Conservation (phyloP, 1,140 invertebrate species). For the Microplitis mediator region DNA sequence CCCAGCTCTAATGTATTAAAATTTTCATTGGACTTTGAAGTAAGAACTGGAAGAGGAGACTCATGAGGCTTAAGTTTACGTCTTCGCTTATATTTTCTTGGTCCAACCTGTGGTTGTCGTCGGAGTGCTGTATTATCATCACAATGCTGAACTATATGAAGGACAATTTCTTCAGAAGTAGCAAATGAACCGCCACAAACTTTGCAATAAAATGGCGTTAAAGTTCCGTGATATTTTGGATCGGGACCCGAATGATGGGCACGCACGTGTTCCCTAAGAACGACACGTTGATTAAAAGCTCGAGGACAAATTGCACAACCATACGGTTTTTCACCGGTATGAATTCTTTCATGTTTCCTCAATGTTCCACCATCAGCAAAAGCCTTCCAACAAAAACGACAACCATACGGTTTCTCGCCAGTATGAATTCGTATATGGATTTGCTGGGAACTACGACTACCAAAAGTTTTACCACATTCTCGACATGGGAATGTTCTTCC, state of each 20-base stretch:
- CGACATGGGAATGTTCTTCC: slow-evolving; percentile 81
- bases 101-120: slow-evolving; percentile 75
- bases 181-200: slow-evolving; percentile 74
- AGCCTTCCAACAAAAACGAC: slow-evolving; percentile 97
- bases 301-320: slow-evolving; percentile 92
- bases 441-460: slow-evolving; percentile 87
- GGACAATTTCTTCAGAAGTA: slow-evolving; percentile 75
- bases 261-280: slow-evolving; percentile 79
- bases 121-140: slow-evolving; percentile 81
- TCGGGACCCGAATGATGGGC: slow-evolving; percentile 82
- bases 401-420: slow-evolving; percentile 84
- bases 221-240: slow-evolving; percentile 63
- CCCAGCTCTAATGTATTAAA: slow-evolving; percentile 52
- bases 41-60: slow-evolving; percentile 24
- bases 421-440: slow-evolving; percentile 91
- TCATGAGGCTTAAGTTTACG: slow-evolving; percentile 74
- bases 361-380: slow-evolving; percentile 98
- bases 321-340: slow-evolving; percentile 95
- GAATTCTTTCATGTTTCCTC: slow-evolving; percentile 96
- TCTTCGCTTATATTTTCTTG: slow-evolving; percentile 79
- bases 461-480: slow-evolving; percentile 84
- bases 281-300: slow-evolving; percentile 83
- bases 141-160: slow-evolving; percentile 81
- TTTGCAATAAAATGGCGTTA: slow-evolving; percentile 72
- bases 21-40: slow-evolving; percentile 54